Evolutionary conservation across 2,797 vertebrate species (phyloP).

Genomic region (Moxostoma hubbsi): DNA sequence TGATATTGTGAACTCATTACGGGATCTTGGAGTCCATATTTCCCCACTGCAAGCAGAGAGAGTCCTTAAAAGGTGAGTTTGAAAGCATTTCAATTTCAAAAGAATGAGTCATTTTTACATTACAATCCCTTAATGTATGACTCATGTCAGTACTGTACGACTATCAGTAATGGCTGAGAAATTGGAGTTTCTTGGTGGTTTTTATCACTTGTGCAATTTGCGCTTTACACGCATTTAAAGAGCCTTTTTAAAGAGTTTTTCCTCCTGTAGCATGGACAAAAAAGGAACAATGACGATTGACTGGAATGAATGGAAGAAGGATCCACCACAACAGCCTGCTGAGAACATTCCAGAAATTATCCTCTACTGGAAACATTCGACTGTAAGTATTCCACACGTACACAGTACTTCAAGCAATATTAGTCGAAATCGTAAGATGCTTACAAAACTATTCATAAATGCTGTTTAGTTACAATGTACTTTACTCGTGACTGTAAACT

Average conservation of each 20-base stretch:
- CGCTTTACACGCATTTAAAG: neutral
- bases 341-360: slow-evolving; percentile 97
- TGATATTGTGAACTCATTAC: slow-evolving; percentile 92
- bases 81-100: neutral
- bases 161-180: too few relatives aligned
- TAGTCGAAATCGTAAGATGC: neutral
- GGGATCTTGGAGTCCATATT: slow-evolving; percentile 91
- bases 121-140: neutral
- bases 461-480: neutral
- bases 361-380: slow-evolving; percentile 98
- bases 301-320: slow-evolving; percentile 93
- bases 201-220: neutral
- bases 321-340: slow-evolving; percentile 83
- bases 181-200: neutral
- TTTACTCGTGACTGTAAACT: neutral
- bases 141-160: neutral
- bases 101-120: neutral
- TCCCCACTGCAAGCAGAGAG: slow-evolving; percentile 90
- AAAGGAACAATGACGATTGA: slow-evolving; percentile 94
- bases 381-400: slow-evolving; percentile 75
- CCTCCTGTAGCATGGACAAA: slow-evolving; percentile 87
- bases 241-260: neutral
- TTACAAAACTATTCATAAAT: neutral
- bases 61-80: slow-evolving; percentile 86
- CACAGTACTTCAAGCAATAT: neutral